Conservation (phyloP, 2,797 vertebrate genomes). For the Haliaeetus vocifer region DNA sequence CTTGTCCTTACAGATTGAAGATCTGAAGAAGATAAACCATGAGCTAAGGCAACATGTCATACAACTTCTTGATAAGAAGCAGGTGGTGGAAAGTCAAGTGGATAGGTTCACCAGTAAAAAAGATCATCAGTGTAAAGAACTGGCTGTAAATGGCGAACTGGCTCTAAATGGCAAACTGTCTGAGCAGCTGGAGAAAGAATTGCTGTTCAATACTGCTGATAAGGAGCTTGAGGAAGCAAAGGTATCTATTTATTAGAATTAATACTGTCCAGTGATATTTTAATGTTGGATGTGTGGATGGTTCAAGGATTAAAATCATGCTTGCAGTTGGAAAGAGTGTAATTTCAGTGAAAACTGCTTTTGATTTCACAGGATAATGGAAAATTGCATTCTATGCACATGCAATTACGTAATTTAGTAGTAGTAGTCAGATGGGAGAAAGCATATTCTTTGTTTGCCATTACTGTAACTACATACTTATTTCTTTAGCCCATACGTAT, state of each 20-base stretch:
- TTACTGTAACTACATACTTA: not conserved
- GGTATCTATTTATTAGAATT: constrained; percentile 50
- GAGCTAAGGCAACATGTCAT: constrained; percentile 69
- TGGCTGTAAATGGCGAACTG: constrained; percentile 69
- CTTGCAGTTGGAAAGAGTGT: not conserved
- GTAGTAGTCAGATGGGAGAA: not conserved
- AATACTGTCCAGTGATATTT: not conserved
- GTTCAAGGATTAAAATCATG: not conserved
- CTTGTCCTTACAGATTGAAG: constrained; percentile 65
- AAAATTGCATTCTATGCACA: not conserved
- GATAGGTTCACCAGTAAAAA: constrained; percentile 66
- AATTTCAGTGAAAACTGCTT: not conserved
- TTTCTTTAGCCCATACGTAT: not conserved
- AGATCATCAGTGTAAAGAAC: constrained; percentile 67
- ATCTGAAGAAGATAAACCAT: constrained; percentile 67
- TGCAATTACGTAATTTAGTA: not conserved
- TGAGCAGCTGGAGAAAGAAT: constrained; percentile 66
- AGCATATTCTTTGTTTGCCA: not conserved
- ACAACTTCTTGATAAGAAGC: constrained; percentile 65
- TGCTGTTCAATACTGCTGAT: constrained; percentile 56
- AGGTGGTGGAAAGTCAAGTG: constrained; percentile 61
- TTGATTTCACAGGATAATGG: not conserved
- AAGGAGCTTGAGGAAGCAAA: constrained; percentile 70
- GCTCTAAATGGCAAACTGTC: constrained; percentile 68
- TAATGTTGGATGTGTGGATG: not conserved